Evolutionary conservation across 2,888 invertebrate genomes (phyloP).

Genomic region (Autographa pulchrina): DNA sequence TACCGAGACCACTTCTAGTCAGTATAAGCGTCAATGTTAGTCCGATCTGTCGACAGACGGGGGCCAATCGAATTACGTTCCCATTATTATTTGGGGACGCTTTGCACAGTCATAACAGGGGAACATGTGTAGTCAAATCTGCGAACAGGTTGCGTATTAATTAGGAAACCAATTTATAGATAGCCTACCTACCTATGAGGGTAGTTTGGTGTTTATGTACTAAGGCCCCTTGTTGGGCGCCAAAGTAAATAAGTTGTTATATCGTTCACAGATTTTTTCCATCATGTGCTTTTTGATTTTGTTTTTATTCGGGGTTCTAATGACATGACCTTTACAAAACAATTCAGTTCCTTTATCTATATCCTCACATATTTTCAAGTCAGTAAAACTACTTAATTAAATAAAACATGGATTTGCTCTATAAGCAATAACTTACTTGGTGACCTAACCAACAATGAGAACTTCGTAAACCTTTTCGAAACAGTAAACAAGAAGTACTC

Average conservation of each 20-base stretch:
- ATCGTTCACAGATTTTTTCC: not conserved
- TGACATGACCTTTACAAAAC: not conserved
- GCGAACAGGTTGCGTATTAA: conserved; percentile 71
- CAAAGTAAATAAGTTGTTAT: conserved; percentile 1
- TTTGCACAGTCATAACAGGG: conserved; percentile 76
- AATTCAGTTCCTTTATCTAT: not conserved
- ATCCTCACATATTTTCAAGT: not conserved
- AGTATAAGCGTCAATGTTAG: conserved; percentile 46
- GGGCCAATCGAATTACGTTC: conserved; percentile 85
- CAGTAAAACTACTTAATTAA: not conserved
- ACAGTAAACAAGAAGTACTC: conserved; percentile 7
- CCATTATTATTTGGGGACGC: conserved; percentile 86
- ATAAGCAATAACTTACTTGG: conserved; percentile 1
- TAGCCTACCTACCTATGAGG: conserved; percentile 16
- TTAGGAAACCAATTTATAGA: conserved; percentile 66
- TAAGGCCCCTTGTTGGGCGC: not conserved
- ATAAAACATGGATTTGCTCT: conserved; percentile 1
- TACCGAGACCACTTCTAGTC: conserved; percentile 38
- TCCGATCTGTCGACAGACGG: conserved; percentile 78
- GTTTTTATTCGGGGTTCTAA: too few relatives aligned
- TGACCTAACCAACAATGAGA: not conserved
- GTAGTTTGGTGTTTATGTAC: not conserved
- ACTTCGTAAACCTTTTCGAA: not conserved
- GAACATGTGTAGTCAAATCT: conserved; percentile 76
- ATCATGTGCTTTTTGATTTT: not conserved